Evolutionary conservation across 2,888 invertebrate genomes (phyloP), one percentile per base, ranked within the genome.

Genomic region (Agrypnus murinus): DNA sequence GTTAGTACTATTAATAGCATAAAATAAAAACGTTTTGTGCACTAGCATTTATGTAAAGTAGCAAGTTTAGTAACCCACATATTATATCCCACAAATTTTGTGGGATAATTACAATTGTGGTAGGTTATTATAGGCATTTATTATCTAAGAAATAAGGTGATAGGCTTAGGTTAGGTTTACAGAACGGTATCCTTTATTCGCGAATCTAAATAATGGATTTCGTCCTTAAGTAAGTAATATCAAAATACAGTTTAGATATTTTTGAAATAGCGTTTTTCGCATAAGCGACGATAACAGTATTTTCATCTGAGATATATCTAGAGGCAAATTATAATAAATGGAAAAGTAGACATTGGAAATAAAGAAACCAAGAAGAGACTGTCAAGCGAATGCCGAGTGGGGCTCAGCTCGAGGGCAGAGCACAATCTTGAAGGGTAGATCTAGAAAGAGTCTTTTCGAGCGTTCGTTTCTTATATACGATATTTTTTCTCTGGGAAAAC

Each of bases 401-500:
- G 75, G 74, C 73, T 66, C 71, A 73, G 75, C 74, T 76, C 65
- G 75, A 80, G 81, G 81, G 82, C 79, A 78, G 79, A 83, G 81
- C 82, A 82, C 83, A 84, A 84, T 86, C 84, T 86, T 84, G 85
- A 86, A 86, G 86, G 86, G 86, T 85, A 85, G 85, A 85, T 86
- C 85, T 83, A 84, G 83, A 84, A 83, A 85, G 84, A 85, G 82
- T 85, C 85, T 85, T 85, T 85, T 80, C 81, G 83, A 83, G 82
- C 81, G 83, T 84, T 85, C 84, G 84, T 85, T 85, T 85, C 85
- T 85, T 85, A 84, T 85, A 84, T 82, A 84, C 82, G 84, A 84
- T 84, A 85, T 86, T 86, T 85, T 86, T 86, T 88, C 87, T 87
- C 88, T 88, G 88, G 88, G 88, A 89, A 89, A 89, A 89, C 87